Base-by-base conservation (phyloP, 2,113 vertebrate genomes). In the Albula goreensis region DNA sequence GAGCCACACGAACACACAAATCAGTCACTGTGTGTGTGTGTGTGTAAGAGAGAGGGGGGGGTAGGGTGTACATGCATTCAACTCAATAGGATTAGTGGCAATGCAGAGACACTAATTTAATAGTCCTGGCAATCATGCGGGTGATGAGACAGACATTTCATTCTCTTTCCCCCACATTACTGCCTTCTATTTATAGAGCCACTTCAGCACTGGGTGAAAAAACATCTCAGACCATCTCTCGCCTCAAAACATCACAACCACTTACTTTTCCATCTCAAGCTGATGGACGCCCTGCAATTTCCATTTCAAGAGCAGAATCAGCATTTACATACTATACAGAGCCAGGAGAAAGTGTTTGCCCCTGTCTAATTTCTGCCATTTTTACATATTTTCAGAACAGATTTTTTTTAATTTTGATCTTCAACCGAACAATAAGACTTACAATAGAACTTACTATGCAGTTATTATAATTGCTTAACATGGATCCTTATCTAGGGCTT, bases 121-220 rank as follows among this genome's bases (percentile, higher is more conserved):
- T 83, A 83, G 79, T 78, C 60, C 85, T 78, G 85, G 81, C 85
- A 86, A 86, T 86, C 85, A 86, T 77, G 81, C 77, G 81, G 85
- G 63, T 25, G 31, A 41, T 82, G 66, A 86, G 85, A 83, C 66
- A 86, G 80, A 78, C 85, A 57, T 86, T 86, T 86, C 81, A 86
- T 78, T 86, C 85, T 78, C 85, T 78, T 86, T 83, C 52, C 17
- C 81, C 25, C 81, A 56, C 81, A 83, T 86, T 83, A 78, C 60
- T 48, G 85, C 57, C 60, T 70, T 48, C 85, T 81, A 74, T 86
- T 82, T 86, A 86, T 82, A 82, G 85, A 60, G 11, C 60, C 80
- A 77, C 80, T 86, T 79, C 78, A 79, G 41, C 78, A 41, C 78
- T 2, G 78, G 25, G 78, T 41, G 53, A 56, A 79, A 79, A 79